These are phyloP conservation scores for Aplocera efformata DNA, from an alignment of 2,888 invertebrate species.

Conservation along the genomic window DNA sequence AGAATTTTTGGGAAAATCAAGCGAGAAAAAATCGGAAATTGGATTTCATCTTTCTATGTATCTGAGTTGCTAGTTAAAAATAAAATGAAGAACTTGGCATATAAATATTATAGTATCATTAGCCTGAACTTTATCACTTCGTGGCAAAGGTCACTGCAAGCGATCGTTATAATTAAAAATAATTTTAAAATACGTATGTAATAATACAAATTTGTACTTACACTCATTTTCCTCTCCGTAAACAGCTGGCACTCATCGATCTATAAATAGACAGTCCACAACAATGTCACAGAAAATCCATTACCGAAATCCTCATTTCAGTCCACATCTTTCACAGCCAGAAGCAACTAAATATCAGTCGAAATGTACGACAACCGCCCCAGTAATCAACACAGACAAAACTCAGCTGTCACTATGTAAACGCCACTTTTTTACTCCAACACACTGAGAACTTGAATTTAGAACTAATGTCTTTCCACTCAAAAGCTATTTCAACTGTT, in stretches of 20 bases:
- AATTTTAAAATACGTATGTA: not conserved
- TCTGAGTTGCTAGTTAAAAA: too few relatives aligned
- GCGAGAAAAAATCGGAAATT: too few relatives aligned
- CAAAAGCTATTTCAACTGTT: conserved; percentile 40
- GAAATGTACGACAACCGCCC: conserved; percentile 18
- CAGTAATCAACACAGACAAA: conserved; percentile 4
- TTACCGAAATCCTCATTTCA: conserved; percentile 19
- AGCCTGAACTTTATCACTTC: too few relatives aligned
- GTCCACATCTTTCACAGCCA: conserved; percentile 24
- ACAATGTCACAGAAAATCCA: conserved; percentile 32
- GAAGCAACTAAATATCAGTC: conserved; percentile 20
- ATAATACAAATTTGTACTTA: conserved; percentile 40
- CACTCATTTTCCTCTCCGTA: conserved; percentile 54
- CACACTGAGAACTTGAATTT: conserved; percentile 8
- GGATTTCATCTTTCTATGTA: too few relatives aligned
- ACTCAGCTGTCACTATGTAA: not conserved
- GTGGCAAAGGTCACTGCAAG: too few relatives aligned
- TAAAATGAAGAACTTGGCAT: too few relatives aligned
- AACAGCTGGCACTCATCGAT: conserved; percentile 37
- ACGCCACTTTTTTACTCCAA: conserved; percentile 2
- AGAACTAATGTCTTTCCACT: conserved; percentile 23
- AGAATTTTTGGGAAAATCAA: too few relatives aligned
- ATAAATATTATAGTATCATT: too few relatives aligned
- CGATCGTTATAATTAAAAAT: too few relatives aligned
- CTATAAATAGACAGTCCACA: conserved; percentile 37